Evolutionary conservation across 1,140 invertebrate species (phyloP).

Genomic region (Nephila pilipes): DNA sequence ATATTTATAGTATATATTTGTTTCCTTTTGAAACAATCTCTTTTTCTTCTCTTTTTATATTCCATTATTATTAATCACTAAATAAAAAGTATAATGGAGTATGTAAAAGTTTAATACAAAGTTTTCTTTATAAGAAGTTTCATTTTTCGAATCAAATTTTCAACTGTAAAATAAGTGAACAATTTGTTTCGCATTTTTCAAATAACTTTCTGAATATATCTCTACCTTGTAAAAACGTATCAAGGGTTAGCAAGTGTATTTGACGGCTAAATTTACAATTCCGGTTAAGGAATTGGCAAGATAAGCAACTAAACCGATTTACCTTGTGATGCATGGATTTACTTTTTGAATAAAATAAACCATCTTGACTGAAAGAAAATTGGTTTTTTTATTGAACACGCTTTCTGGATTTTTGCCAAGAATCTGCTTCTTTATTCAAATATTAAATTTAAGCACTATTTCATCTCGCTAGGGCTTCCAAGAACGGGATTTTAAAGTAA

Average conservation of each 20-base stretch:
- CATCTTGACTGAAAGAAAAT: neutral
- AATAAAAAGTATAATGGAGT: no score
- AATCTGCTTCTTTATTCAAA: neutral
- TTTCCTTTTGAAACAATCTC: no score
- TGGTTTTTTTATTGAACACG: neutral
- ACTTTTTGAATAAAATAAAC: neutral
- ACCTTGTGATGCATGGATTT: neutral
- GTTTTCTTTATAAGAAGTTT: no score
- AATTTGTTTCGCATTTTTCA: no score
- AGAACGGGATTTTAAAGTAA: neutral
- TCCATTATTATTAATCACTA: no score
- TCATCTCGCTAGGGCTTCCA: neutral
- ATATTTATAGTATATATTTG: no score
- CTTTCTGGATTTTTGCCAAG: neutral
- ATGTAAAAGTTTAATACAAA: no score
- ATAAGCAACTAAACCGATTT: neutral
- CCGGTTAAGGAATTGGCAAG: neutral
- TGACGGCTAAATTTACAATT: neutral
- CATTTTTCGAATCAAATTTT: no score
- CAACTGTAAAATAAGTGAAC: no score
- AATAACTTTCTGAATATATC: no score
- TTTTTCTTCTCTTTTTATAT: no score
- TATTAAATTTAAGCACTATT: slow-evolving; percentile 8
- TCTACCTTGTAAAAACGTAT: no score
- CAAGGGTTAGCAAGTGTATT: neutral